Base-by-base conservation (phyloP, 2,113 vertebrate species). In the Bostrychus sinensis region DNA sequence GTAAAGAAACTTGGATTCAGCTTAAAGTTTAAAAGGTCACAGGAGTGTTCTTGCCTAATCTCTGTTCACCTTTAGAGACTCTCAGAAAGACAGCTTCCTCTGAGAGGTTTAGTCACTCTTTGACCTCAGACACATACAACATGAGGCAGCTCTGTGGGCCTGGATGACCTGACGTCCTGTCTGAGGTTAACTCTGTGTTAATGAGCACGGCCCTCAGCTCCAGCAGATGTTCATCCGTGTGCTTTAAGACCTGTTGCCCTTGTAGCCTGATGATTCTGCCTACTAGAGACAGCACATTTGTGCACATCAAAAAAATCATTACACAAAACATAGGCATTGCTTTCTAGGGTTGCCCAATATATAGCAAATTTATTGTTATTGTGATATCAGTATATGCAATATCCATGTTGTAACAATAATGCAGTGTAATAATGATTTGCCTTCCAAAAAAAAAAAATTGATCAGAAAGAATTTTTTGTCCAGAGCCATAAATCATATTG, bases 221-320 rank as follows among this genome's bases (percentile, higher is more conserved):
- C 46, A 64, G 63, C 87, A 87, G 82, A 86, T 86, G 86, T 79
- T 84, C 68, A 37, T 43, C 60, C 56, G 62, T 43, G 56, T 73
- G 79, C 72, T 80, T 77, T 72, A 78, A 74, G 75, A 79, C 70
- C 61, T 81, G 62, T 75, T 81, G 79, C 43, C 62, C 61, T 63
- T 72, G 59, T 54, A 51, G 25, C 58, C 39, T 22, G 54, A 36
- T 56, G 50, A 70, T 51, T 17, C 59, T 75, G 55, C 64, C 57
- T 53, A 48, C 41, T 55, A 32, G 73, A 72, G 71, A 70, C 69
- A 55, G n/a, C n/a, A n/a, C n/a, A n/a, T n/a, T n/a, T n/a, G n/a
- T n/a, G n/a, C n/a, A n/a, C n/a, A n/a, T n/a, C n/a, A n/a, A n/a
- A n/a, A n/a, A n/a, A n/a, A n/a, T n/a, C n/a, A n/a, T n/a, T n/a